Evolutionary conservation across 2,888 invertebrate species (phyloP).

Genomic region (Dioctria linearis): DNA sequence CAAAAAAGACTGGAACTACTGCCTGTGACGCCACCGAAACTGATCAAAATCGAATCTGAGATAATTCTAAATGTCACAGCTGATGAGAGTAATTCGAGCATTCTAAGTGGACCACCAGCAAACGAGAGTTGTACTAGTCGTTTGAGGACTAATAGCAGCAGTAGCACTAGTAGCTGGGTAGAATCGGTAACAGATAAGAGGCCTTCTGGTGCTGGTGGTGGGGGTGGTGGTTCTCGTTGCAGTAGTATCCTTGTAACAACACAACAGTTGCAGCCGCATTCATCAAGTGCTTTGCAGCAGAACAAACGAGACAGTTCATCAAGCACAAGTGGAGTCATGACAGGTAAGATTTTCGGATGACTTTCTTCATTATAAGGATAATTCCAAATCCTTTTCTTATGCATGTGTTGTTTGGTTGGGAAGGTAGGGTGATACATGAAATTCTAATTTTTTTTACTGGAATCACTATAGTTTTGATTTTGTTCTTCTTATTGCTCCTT

Average conservation of each 20-base stretch:
- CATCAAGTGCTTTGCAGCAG: not conserved
- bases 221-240: conserved; percentile 39
- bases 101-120: conserved; percentile 51
- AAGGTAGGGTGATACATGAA: not conserved
- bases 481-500: too few relatives aligned
- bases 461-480: too few relatives aligned
- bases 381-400: not conserved
- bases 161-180: conserved; percentile 37
- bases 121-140: conserved; percentile 58
- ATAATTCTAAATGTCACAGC: conserved; percentile 8
- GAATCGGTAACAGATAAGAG: conserved; percentile 22
- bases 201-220: conserved; percentile 2
- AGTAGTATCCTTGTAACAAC: conserved; percentile 18
- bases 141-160: conserved; percentile 35
- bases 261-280: conserved; percentile 14
- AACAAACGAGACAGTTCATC: conserved; percentile 39
- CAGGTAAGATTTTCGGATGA: conserved; percentile 17
- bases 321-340: conserved; percentile 51
- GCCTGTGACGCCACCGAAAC: conserved; percentile 66
- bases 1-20: conserved; percentile 34
- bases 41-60: conserved; percentile 68
- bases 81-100: conserved; percentile 22
- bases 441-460: too few relatives aligned
- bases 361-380: too few relatives aligned
- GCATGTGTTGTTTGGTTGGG: not conserved